phyloP scores from a whole-genome alignment of 2,888 invertebrate genomes.

The Caprella mutica region DNA sequence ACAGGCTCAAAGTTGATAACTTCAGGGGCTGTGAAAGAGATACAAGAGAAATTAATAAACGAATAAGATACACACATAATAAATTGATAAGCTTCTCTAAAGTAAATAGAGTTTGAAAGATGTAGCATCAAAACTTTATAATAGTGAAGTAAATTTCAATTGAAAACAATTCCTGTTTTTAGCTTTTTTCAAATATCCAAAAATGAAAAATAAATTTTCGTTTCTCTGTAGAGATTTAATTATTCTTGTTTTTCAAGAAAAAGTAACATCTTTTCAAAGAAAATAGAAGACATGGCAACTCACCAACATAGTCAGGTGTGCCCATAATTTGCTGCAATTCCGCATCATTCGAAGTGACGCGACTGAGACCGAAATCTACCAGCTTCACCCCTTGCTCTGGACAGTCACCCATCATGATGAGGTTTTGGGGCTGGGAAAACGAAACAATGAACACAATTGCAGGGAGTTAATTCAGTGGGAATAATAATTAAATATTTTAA shows the following conservation, averaged over 20 bases:
- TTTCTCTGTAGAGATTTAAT: background rate
- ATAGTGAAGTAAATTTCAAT: too few relatives aligned
- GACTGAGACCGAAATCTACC: constrained; percentile 29
- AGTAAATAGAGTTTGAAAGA: too few relatives aligned
- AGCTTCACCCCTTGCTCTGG: constrained; percentile 31
- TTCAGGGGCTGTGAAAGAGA: constrained; percentile 25
- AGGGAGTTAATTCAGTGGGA: too few relatives aligned
- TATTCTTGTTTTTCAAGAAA: background rate
- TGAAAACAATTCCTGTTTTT: too few relatives aligned
- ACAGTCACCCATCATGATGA: constrained; percentile 28
- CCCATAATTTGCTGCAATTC: constrained; percentile 33
- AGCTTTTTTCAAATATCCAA: too few relatives aligned
- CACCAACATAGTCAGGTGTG: constrained; percentile 34
- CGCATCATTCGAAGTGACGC: constrained; percentile 22
- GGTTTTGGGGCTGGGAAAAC: constrained; percentile 34
- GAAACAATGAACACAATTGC: too few relatives aligned
- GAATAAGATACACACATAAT: too few relatives aligned
- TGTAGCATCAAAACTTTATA: too few relatives aligned
- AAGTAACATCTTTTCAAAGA: background rate
- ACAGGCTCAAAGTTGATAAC: constrained; percentile 34
- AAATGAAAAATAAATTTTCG: too few relatives aligned
- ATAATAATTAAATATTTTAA: too few relatives aligned
- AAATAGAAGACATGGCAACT: background rate
- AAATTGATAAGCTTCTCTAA: too few relatives aligned
- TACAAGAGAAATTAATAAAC: background rate